Conservation (phyloP, 2,888 invertebrate genomes). For the Drosophila leonis region DNA sequence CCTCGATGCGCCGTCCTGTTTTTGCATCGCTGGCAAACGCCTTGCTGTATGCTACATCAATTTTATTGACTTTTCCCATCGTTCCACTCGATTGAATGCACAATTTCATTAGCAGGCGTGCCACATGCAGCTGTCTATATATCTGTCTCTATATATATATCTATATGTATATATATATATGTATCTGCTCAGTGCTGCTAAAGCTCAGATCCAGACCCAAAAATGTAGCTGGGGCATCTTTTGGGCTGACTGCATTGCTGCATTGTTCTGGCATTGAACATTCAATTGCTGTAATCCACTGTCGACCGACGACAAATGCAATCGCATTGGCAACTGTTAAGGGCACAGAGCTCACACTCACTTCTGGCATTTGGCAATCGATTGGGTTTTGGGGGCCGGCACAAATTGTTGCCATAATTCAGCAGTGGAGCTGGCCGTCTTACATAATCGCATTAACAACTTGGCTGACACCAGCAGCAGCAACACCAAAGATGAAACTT, state of each 20-base stretch:
- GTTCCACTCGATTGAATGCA: conserved; percentile 84
- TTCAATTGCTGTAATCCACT: conserved; percentile 51
- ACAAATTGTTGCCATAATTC: conserved; percentile 55
- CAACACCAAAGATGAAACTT: conserved; percentile 43
- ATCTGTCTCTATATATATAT: background rate
- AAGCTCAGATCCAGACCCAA: background rate
- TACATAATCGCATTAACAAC: conserved; percentile 64
- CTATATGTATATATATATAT: background rate
- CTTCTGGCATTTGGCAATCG: conserved; percentile 37
- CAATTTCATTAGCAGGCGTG: conserved; percentile 84
- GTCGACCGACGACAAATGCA: conserved; percentile 41
- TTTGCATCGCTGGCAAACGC: conserved; percentile 44
- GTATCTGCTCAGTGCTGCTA: background rate
- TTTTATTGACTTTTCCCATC: conserved; percentile 84
- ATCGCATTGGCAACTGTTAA: conserved; percentile 34
- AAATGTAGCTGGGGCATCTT: conserved; percentile 27
- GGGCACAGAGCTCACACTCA: conserved; percentile 4
- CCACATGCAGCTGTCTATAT: conserved; percentile 69
- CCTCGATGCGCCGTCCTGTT: background rate
- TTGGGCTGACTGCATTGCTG: conserved; percentile 36
- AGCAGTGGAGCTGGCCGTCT: conserved; percentile 6
- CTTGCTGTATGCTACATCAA: conserved; percentile 77
- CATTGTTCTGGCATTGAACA: conserved; percentile 52
- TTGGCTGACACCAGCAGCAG: conserved; percentile 39
- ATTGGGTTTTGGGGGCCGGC: conserved; percentile 32